Base-by-base conservation (phyloP, 2,113 vertebrate genomes). In the Parus major region DNA sequence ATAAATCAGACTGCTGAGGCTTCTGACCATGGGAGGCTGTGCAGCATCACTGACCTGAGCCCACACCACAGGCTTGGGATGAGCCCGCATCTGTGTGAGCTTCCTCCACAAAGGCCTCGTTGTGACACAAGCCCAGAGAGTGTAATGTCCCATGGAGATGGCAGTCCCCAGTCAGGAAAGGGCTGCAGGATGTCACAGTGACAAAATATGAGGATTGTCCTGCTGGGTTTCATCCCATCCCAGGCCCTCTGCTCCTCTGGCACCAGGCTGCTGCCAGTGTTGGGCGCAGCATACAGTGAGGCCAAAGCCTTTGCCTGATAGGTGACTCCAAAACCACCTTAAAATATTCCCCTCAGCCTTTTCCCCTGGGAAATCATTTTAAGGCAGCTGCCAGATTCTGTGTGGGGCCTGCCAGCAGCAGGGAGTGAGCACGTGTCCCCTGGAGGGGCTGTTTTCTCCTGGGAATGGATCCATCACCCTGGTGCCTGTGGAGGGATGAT, bases 341-440 rank as follows among this genome's bases (percentile, higher is more conserved):
- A 47, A 33, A 86, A 39, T 61, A 8, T 72, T 73, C 50, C 60
- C 59, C 10, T 31, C 31, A 85, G 16, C 12, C 36, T 31, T n/a
- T 70, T 71, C 5, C 47, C 15, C 11, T 61, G 39, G 60, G 79
- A 42, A 63, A 23, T 39, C 1, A 7, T 56, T 35, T 59, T 12
- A 24, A 39, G 57, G 27, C 29, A 61, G 36, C 60, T 69, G 7
- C 12, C 42, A 29, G 52, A 3, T 15, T 50, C 31, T 6, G 3
- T 5, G 11, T 21, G 36, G 24, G 23, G 12, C 33, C 71, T 69
- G 31, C 27, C 56, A 59, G 75, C 33, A 36, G 52, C 6, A 6
- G 28, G 31, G 56, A 70, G 22, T 0, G 9, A 71, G 39, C 42
- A 22, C 1, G 0, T 70, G 71, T 46, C 19, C 31, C 6, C 31